A percentile compares a stretch with the other conserved stretches of the same genome.
Evolutionary conservation across 2,888 invertebrate genomes (phyloP).

Genomic region (Melinaea menophilus): DNA sequence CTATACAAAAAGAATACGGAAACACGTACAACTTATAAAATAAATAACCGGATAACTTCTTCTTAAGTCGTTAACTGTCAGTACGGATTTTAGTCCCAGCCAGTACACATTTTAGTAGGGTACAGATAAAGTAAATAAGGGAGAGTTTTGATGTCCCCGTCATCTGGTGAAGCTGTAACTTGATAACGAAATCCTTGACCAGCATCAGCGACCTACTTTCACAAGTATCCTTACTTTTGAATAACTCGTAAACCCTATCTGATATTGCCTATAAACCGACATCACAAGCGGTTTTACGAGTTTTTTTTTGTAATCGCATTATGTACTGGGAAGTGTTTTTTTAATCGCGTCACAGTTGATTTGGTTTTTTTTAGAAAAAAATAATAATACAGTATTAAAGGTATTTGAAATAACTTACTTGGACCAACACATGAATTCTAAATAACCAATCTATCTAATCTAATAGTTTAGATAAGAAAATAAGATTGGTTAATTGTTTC

Average conservation of each 20-base stretch:
- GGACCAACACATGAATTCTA: too few relatives aligned
- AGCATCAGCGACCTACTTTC: slow-evolving; percentile 43
- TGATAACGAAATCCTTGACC: slow-evolving; percentile 40
- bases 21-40: background rate
- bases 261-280: slow-evolving; percentile 39
- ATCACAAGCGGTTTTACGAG: slow-evolving; percentile 35
- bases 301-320: slow-evolving; percentile 26
- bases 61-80: background rate
- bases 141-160: slow-evolving; percentile 7
- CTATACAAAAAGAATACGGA: background rate
- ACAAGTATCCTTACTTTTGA: slow-evolving; percentile 49
- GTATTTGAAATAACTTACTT: too few relatives aligned
- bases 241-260: slow-evolving; percentile 58
- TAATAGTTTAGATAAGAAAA: too few relatives aligned
- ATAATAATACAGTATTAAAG: too few relatives aligned
- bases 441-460: too few relatives aligned
- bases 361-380: too few relatives aligned
- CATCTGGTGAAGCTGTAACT: slow-evolving; percentile 16
- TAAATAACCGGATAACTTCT: too few relatives aligned
- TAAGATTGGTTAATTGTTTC: too few relatives aligned
- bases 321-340: too few relatives aligned
- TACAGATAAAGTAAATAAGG: slow-evolving; percentile 6
- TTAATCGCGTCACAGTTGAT: too few relatives aligned
- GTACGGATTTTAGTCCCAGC: background rate
- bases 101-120: background rate